Evolutionary conservation across 2,797 vertebrate genomes (phyloP).

Genomic region (Scyliorhinus canicula): DNA sequence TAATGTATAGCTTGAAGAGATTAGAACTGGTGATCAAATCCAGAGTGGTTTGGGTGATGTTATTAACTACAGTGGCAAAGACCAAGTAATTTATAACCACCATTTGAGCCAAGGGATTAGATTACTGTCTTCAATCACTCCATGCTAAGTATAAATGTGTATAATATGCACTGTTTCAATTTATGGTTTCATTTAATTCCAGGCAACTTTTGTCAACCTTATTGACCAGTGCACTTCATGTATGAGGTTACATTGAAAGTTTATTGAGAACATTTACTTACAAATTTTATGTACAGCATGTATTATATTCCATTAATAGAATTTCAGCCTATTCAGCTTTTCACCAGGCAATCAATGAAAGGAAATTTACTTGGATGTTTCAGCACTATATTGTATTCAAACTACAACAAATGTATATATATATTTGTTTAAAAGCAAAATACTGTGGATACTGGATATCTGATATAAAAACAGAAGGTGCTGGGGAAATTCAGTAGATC

Average conservation of each 20-base stretch:
- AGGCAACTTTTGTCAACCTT: background rate
- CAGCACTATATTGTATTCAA: background rate
- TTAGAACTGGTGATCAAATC: background rate
- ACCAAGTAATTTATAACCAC: background rate
- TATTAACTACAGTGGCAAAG: background rate
- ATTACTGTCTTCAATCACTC: background rate
- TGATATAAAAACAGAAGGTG: no score
- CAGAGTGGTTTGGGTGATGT: background rate
- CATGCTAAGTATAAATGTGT: background rate
- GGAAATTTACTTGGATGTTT: background rate
- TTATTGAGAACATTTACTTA: background rate
- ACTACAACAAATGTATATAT: background rate
- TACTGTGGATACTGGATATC: no score
- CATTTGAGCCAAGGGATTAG: background rate
- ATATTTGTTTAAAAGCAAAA: no score
- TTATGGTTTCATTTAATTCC: background rate
- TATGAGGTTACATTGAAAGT: background rate
- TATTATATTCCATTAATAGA: background rate
- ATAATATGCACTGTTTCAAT: background rate
- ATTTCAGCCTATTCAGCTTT: background rate
- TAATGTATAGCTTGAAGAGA: background rate
- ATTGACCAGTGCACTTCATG: background rate
- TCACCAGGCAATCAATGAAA: background rate
- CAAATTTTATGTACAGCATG: background rate
- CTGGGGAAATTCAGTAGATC: no score